phyloP scores from a whole-genome alignment of 2,888 invertebrate species.

The Eristalinus sepulchralis region DNA sequence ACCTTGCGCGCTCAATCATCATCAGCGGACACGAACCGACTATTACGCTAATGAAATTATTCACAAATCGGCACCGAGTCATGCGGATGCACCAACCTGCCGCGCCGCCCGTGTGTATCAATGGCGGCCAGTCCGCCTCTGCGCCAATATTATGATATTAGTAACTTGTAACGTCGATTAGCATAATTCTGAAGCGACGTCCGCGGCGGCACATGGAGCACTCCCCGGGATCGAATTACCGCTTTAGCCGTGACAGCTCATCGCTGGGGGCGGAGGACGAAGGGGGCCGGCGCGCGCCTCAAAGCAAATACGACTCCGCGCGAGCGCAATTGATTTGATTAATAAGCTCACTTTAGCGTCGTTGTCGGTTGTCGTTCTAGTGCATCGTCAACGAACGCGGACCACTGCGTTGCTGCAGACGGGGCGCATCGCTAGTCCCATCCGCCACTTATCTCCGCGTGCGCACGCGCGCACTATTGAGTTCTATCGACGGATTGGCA shows the following conservation, averaged over 20 bases:
- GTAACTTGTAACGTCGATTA: constrained; percentile 70
- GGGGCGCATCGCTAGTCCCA: constrained; percentile 42
- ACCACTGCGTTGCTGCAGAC: constrained; percentile 20
- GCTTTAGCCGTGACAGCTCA: constrained; percentile 9
- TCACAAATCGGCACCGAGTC: constrained; percentile 66
- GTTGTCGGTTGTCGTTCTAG: constrained; percentile 40
- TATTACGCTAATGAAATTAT: constrained; percentile 66
- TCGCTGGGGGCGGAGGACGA: constrained; percentile 11
- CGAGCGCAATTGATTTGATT: constrained; percentile 65
- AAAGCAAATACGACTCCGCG: constrained; percentile 35
- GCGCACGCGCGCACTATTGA: constrained; percentile 1
- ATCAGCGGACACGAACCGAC: constrained; percentile 47
- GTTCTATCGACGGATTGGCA: constrained; percentile 61
- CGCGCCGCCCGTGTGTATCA: constrained; percentile 42
- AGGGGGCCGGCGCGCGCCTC: constrained; percentile 35
- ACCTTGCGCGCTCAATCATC: constrained; percentile 45
- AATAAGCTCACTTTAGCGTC: constrained; percentile 65
- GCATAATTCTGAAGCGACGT: constrained; percentile 58
- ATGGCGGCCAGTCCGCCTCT: constrained; percentile 65
- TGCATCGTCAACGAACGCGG: constrained; percentile 1
- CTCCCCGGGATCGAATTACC: constrained; percentile 55
- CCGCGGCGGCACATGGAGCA: not conserved
- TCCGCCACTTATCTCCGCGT: constrained; percentile 38
- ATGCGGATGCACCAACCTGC: constrained; percentile 35
- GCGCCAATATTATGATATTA: constrained; percentile 70